Evolutionary conservation across 2,888 invertebrate genomes (phyloP), one percentile per base, ranked within the genome.

Genomic region (Limnephilus auricula): DNA sequence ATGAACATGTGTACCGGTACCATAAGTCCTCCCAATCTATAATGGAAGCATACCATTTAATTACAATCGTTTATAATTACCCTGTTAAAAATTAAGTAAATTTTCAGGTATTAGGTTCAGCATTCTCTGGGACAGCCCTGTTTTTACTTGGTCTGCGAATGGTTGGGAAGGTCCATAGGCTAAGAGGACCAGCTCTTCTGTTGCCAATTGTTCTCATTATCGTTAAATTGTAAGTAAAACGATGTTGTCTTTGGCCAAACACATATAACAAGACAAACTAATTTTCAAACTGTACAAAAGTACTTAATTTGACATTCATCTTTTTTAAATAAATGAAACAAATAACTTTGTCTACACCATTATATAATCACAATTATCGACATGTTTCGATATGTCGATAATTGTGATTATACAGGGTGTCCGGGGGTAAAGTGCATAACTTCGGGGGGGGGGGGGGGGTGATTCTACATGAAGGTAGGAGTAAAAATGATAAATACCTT

Each of bases 101-200:
- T 90, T 94, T 94, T 90, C 93, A 97, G 96, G 97, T 98, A 4
- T 96, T 99, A 93, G 98, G 98, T 0, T 97, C 98, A 94, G 98
- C 99, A 12, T 99, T 99, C 95, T 98, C 99, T 45, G 99, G 99
- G 1, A 97, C 98, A 84, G 99, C 99, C 0, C 95, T 99, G 50
- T 99, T 99, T 94, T 96, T 99, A 90, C 96, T 99, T 32, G 99
- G 99, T 0, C 95, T 99, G 79, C 97, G 98, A 94, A 99, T 99
- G 97, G 99, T 99, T 25, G 99, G 99, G 10, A 98, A 98, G 95
- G 97, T 98, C 89, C 97, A 97, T 93, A 97, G 97, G 92, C 95
- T 98, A 25, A 96, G 97, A 94, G 98, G 99, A 0, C 97, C 97
- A 65, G 98, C 98, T 0, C 96, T 99, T 65, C 96, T 99, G 5